A percentile compares a stretch with the other conserved stretches of the same genome.
These are phyloP conservation scores for Drosophila jambulina DNA, from an alignment of 1,140 invertebrate species.

Conservation along the genomic window DNA sequence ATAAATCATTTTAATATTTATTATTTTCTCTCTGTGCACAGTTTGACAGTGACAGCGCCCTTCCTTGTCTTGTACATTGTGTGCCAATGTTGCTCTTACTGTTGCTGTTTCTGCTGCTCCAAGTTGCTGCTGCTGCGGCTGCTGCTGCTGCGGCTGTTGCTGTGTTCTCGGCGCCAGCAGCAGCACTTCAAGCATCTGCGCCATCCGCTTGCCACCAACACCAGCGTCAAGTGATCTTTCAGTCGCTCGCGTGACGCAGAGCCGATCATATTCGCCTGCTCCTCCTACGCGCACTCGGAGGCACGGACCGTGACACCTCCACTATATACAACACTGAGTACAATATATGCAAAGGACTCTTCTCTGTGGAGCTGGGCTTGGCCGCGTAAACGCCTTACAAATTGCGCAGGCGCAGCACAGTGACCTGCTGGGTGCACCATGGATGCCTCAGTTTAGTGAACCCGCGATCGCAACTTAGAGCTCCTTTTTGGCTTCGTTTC, in stretches of 20 bases:
- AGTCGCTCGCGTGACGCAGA: slow-evolving; percentile 69
- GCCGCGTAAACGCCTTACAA: slow-evolving; percentile 67
- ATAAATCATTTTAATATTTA: not conserved
- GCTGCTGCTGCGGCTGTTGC: slow-evolving; percentile 36
- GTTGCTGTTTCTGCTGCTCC: slow-evolving; percentile 24
- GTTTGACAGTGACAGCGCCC: slow-evolving; percentile 56
- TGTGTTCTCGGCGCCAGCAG: slow-evolving; percentile 31
- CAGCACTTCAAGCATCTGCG: slow-evolving; percentile 20
- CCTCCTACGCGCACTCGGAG: slow-evolving; percentile 45
- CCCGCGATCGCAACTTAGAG: slow-evolving; percentile 39
- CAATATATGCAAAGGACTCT: slow-evolving; percentile 45
- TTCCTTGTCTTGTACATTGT: slow-evolving; percentile 38
- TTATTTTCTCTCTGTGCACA: slow-evolving; percentile 2
- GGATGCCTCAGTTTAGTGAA: slow-evolving; percentile 66
- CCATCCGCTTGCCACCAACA: slow-evolving; percentile 40
- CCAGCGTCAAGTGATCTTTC: slow-evolving; percentile 54
- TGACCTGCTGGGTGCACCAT: slow-evolving; percentile 22
- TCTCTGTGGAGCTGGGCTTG: slow-evolving; percentile 42
- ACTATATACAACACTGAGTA: slow-evolving; percentile 10
- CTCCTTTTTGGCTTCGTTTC: slow-evolving; percentile 23
- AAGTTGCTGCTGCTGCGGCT: slow-evolving; percentile 27
- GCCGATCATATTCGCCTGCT: slow-evolving; percentile 61
- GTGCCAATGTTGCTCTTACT: slow-evolving; percentile 50
- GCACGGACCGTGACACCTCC: slow-evolving; percentile 7
- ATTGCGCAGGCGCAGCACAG: slow-evolving; percentile 57